Evolutionary conservation across 2,888 invertebrate species (phyloP).

Genomic region (Polymixis lichenea): DNA sequence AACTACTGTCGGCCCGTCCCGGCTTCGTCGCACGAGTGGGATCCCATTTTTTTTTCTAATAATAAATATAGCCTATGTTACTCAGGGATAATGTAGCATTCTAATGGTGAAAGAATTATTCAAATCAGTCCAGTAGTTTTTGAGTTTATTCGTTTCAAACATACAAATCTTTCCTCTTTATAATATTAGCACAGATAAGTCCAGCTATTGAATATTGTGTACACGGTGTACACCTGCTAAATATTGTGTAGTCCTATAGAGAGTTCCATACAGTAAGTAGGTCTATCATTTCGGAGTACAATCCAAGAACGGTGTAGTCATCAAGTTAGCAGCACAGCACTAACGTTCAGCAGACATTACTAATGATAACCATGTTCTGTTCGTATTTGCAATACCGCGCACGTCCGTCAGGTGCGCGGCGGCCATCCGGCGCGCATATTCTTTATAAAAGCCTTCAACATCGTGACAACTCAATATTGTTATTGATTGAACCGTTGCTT

Average conservation of each 20-base stretch:
- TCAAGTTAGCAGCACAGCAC: slow-evolving; percentile 52
- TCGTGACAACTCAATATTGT: slow-evolving; percentile 72
- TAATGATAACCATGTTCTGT: slow-evolving; percentile 64
- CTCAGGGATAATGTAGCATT: too few species aligned
- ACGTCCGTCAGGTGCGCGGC: slow-evolving; percentile 73
- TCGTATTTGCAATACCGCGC: slow-evolving; percentile 72
- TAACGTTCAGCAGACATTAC: slow-evolving; percentile 57
- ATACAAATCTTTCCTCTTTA: too few species aligned
- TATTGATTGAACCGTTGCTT: slow-evolving; percentile 69
- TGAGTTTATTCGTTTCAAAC: too few species aligned
- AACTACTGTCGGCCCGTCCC: too few species aligned
- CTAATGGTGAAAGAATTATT: too few species aligned
- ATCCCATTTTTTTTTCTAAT: too few species aligned
- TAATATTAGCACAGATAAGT: too few species aligned
- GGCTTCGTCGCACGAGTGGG: too few species aligned
- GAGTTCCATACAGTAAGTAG: slow-evolving; percentile 10
- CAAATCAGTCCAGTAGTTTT: too few species aligned
- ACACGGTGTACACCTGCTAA: not conserved
- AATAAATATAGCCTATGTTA: too few species aligned
- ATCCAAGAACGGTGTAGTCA: slow-evolving; percentile 23
- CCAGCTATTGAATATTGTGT: not conserved
- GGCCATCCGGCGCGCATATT: slow-evolving; percentile 76
- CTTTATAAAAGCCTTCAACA: slow-evolving; percentile 67
- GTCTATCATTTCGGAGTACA: slow-evolving; percentile 26
- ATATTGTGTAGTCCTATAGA: slow-evolving; percentile 40